Conservation (phyloP, 1,140 invertebrate genomes). For the Zaprionus ghesquierei region DNA sequence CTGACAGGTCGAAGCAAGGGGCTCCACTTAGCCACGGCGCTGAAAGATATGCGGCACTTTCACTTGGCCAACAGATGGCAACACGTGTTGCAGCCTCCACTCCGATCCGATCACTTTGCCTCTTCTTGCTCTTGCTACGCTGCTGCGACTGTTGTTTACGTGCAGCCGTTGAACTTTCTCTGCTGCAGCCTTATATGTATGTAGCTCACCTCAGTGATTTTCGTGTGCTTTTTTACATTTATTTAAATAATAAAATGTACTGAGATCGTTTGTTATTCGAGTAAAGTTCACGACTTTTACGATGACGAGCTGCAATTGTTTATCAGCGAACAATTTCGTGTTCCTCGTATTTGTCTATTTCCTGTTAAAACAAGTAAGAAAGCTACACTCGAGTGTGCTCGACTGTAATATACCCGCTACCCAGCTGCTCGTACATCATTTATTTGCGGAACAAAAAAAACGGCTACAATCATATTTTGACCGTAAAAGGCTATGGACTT, state of each 20-base stretch:
- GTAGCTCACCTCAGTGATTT: constrained; percentile 49
- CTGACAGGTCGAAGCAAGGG: constrained; percentile 33
- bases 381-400: too few relatives aligned
- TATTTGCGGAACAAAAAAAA: too few relatives aligned
- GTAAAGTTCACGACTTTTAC: constrained; percentile 56
- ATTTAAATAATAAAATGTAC: constrained; percentile 24
- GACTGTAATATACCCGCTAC: too few relatives aligned
- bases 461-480: too few relatives aligned
- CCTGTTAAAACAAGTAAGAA: too few relatives aligned
- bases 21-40: constrained; percentile 63
- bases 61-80: constrained; percentile 61
- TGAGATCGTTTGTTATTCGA: constrained; percentile 45
- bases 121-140: background rate
- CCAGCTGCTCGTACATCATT: too few relatives aligned
- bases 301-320: constrained; percentile 18
- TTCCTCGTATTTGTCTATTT: too few relatives aligned
- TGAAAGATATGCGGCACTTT: constrained; percentile 76
- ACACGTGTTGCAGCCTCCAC: constrained; percentile 57
- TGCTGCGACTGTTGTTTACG: constrained; percentile 48
- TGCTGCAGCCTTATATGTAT: constrained; percentile 25
- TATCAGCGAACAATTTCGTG: constrained; percentile 38
- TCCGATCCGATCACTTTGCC: background rate
- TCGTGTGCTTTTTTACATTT: constrained; percentile 5
- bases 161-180: constrained; percentile 66
- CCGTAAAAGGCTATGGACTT: too few relatives aligned